Base-by-base conservation (phyloP, 2,797 vertebrate species). In the Sebastes cheni region DNA sequence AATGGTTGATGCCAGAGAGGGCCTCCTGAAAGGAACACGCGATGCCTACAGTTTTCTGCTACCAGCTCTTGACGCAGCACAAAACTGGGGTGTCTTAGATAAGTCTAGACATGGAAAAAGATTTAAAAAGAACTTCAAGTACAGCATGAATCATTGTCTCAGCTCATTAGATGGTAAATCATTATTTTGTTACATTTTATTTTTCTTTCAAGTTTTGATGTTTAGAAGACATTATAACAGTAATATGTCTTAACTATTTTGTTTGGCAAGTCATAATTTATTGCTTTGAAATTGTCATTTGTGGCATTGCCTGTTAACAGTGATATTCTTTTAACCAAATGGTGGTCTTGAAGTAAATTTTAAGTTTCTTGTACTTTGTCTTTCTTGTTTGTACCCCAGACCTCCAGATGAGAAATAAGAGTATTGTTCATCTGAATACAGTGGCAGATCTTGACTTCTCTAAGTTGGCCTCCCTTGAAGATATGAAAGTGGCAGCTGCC, bases 161-260 rank as follows among this genome's bases (percentile, higher is more conserved):
- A 88, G 86, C 22, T 95, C 95, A 91, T 92, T 97, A 89, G 92
- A 96, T 90, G 95, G 96, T 96, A 95, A 95, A 93, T 67, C 36
- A 8, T 67, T 67, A 65, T 65, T 75, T 42, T 18, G 20, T 13
- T 6, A 2, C 42, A 65, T 56, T 59, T n/a, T 7, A 2, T 4
- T 39, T 8, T 3, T 30, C 11, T 16, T 54, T 36, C 0, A 71
- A 59, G 7, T 25, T 34, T 59, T n/a, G 4, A 22, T 60, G 2
- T 72, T 72, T 39, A n/a, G 20, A 46, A 5, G 12, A 14, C 13
- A 56, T 62, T 29, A 29, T 34, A 55, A 61, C 14, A n/a, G 5
- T 54, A 52, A 56, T 4, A 13, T 50, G 4, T 54, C 3, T 22
- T 64, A 9, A 82, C 7, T 10, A 59, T 70, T 74, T 68, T 60